Base-by-base conservation (phyloP, 1,140 invertebrate species). In the Conus betulinus region DNA sequence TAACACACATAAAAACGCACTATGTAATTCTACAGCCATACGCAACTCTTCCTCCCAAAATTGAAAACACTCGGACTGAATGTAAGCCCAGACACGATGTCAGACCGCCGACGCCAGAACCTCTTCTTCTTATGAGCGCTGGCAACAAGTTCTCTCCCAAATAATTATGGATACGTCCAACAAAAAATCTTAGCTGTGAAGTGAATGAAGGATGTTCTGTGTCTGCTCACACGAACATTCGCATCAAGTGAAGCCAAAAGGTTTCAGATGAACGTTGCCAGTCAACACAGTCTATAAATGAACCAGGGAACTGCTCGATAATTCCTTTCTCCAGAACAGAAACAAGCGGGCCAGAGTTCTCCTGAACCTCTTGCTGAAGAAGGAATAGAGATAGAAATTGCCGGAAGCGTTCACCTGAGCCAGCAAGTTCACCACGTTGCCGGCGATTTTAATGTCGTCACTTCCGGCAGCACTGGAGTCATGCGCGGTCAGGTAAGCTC, bases 381-480 rank as follows among this genome's bases (percentile, higher is more conserved):
- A 96, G 88, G 97, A 97, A 94, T 98, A 98, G 63, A 98, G 95
- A 83, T 98, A 95, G 94, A 98, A 98, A 95, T 98, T 98, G 4
- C 97, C 96, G 2, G 96, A 95, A 4, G 97, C 97, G 95, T 97
- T 97, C 63, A 97, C 94, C 57, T 96, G 96, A 11, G 97, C 95
- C 27, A 98, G 94, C 39, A 97, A 95, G 94, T 98, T 98, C 93
- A 96, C 97, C 52, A 97, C 96, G 94, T 97, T 97, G 13, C 97
- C 97, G 4, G 97, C 93, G 78, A 96, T 96, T 88, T 92, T 92
- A 3, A 96, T 90, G 7, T 95, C 90, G 83, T 94, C 91, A 23
- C 93, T 90, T 57, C 92, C 71, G 51, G 88, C n/a, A 88, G 89
- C 25, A 57, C 84, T 79, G 87, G 91, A 11, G 84, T 90, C 90